phyloP scores from a whole-genome alignment of 2,888 invertebrate species.

The Pterobdella sp. region DNA sequence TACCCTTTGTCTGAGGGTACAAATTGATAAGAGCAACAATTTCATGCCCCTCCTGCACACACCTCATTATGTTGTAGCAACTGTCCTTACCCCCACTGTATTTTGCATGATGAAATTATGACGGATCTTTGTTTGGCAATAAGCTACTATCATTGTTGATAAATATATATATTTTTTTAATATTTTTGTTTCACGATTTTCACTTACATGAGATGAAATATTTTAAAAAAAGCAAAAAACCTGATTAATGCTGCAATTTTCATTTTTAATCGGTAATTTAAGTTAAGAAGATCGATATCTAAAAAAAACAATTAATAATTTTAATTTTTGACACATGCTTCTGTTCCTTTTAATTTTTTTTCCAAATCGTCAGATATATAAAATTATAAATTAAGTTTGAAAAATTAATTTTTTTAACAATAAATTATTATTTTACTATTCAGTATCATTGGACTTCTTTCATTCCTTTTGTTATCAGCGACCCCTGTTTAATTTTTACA shows the following conservation, averaged over 20 bases:
- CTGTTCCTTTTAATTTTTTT: neutral
- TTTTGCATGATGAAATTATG: too few species aligned
- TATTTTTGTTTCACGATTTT: too few species aligned
- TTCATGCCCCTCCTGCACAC: slow-evolving; percentile 80
- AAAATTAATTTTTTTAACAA: neutral
- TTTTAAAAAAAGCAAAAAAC: neutral
- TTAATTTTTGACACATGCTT: neutral
- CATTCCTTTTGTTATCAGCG: slow-evolving; percentile 2
- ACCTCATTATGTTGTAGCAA: slow-evolving; percentile 97
- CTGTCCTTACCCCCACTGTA: slow-evolving; percentile 96
- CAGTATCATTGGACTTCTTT: slow-evolving; percentile 1
- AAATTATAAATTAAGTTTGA: too few species aligned
- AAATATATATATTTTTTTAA: too few species aligned
- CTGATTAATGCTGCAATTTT: slow-evolving; percentile 16
- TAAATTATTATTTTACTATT: neutral
- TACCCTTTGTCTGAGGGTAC: slow-evolving; percentile 68
- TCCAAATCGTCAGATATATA: neutral
- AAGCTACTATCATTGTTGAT: too few species aligned
- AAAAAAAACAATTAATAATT: neutral
- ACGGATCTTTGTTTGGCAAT: too few species aligned
- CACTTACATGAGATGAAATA: too few species aligned
- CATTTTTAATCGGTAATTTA: slow-evolving; percentile 1
- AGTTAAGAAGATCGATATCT: neutral
- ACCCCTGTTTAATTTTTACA: neutral
- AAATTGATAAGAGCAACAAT: slow-evolving; percentile 93